A percentile compares a stretch with the other conserved stretches of the same genome.
These are phyloP conservation scores for Tympanoctomys barrerae DNA, from an alignment of 2,797 vertebrate genomes.

Conservation along the genomic window DNA sequence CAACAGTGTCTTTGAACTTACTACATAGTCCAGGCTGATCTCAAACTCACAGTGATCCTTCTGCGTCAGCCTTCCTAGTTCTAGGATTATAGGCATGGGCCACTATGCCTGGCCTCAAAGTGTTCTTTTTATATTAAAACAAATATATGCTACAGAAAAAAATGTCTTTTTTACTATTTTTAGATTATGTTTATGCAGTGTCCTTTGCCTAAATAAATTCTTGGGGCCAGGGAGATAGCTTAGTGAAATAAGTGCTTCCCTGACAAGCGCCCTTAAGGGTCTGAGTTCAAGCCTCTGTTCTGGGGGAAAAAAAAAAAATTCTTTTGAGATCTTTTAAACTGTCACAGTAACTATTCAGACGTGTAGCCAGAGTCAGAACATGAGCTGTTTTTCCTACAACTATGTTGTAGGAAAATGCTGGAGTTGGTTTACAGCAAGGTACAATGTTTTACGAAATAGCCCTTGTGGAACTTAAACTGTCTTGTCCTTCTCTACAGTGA, in stretches of 20 bases:
- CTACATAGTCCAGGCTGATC: no score
- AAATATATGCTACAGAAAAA: no score
- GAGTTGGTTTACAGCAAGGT: constrained; percentile 13
- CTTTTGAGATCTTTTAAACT: constrained; percentile 26
- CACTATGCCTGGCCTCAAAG: no score
- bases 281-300: no score
- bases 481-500: background rate
- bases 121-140: no score
- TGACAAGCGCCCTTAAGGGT: no score
- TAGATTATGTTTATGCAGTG: background rate
- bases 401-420: constrained; percentile 13
- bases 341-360: constrained; percentile 39
- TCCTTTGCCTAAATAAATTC: constrained; percentile 32
- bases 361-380: background rate
- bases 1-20: background rate
- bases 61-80: no score
- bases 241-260: no score
- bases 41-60: no score
- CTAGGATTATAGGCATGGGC: no score
- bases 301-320: no score
- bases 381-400: background rate
- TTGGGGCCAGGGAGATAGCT: no score
- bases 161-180: background rate
- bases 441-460: background rate
- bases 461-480: background rate